A percentile compares a stretch with the other conserved stretches of the same genome.
These are phyloP conservation scores for Sapayoa aenigma DNA, from an alignment of 2,113 vertebrate genomes.

Conservation along the genomic window DNA sequence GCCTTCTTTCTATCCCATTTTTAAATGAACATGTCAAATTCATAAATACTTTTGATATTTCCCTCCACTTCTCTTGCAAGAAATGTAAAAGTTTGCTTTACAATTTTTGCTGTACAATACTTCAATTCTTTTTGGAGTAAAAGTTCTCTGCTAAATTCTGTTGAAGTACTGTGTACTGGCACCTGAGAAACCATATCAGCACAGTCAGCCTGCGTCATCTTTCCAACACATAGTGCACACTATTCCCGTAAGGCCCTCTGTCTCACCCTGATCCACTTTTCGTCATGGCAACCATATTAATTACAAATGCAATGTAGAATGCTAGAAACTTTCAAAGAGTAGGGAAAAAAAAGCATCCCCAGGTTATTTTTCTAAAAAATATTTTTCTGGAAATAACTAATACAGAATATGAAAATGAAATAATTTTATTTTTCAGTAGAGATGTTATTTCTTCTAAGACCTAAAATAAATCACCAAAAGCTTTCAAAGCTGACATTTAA, in stretches of 20 bases:
- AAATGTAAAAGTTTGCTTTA: not conserved
- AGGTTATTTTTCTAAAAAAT: slow-evolving; percentile 47
- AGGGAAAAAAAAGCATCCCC: not conserved
- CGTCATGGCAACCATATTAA: not conserved
- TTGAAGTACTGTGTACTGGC: not conserved
- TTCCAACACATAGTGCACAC: not conserved
- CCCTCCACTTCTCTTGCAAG: not conserved
- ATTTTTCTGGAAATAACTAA: slow-evolving; percentile 60
- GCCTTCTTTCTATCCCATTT: not conserved
- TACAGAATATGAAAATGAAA: slow-evolving; percentile 68
- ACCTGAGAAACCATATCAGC: not conserved
- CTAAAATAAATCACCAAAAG: slow-evolving; percentile 71
- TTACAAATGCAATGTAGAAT: not conserved
- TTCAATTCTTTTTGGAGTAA: not conserved
- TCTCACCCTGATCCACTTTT: not conserved
- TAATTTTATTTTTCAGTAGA: slow-evolving; percentile 69
- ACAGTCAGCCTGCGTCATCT: not conserved
- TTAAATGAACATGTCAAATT: not conserved
- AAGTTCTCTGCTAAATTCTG: not conserved
- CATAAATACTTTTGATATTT: not conserved
- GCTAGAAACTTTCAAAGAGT: not conserved
- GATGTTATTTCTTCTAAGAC: slow-evolving; percentile 71
- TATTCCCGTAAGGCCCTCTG: not conserved
- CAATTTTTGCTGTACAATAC: no score
- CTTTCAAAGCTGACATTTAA: slow-evolving; percentile 74